Conservation (phyloP, 2,797 vertebrate species). For the Setipinna tenuifilis region DNA sequence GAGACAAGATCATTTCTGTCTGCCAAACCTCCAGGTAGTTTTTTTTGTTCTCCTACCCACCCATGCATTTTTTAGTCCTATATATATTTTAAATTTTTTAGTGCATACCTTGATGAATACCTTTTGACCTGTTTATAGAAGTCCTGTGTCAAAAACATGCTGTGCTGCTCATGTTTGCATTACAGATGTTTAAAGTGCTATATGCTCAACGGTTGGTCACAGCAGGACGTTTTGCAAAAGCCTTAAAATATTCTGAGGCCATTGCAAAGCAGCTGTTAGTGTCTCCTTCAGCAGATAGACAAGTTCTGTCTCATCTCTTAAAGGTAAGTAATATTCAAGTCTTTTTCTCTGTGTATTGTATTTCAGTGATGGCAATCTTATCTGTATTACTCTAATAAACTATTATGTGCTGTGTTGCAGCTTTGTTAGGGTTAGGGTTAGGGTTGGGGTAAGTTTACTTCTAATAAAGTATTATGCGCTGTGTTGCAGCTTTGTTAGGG, state of each 20-base stretch:
- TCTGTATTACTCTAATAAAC: too few relatives aligned
- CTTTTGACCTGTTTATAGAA: not conserved
- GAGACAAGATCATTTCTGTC: not conserved
- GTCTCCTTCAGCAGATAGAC: not conserved
- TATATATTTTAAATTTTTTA: too few relatives aligned
- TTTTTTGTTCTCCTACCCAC: not conserved
- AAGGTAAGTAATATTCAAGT: not conserved
- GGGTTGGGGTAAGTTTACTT: too few relatives aligned
- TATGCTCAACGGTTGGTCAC: not conserved
- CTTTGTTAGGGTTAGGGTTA: too few relatives aligned
- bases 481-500: too few relatives aligned
- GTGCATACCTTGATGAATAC: too few relatives aligned
- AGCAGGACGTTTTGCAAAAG: not conserved
- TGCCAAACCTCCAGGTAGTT: not conserved
- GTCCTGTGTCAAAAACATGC: not conserved
- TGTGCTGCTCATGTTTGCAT: too few relatives aligned
- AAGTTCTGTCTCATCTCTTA: not conserved
- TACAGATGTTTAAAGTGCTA: not conserved
- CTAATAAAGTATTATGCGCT: too few relatives aligned
- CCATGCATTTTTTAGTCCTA: too few relatives aligned
- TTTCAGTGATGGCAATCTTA: too few relatives aligned
- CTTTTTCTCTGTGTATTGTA: too few relatives aligned
- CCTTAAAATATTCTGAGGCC: not conserved
- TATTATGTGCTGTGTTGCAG: too few relatives aligned
- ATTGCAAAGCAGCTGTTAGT: not conserved